Percentiles rank a stretch among this genome's conserved stretches.
Conservation (phyloP, 1,140 invertebrate species). For the Polypedilum vanderplanki region DNA sequence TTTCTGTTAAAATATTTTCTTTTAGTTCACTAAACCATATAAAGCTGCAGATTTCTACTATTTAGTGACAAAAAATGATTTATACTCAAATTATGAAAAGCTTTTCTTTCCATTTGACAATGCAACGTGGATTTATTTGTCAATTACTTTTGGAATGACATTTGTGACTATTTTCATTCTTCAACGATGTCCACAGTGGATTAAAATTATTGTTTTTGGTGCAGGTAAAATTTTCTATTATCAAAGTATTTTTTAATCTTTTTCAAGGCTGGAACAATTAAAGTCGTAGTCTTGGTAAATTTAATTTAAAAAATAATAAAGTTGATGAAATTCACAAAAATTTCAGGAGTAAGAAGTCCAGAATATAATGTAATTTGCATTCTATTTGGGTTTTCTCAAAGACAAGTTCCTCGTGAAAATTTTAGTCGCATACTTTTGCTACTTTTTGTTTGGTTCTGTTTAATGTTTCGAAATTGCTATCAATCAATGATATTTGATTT, state of each 20-base stretch:
- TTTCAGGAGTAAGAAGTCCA: too few relatives aligned
- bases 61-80: background rate
- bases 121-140: background rate
- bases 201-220: background rate
- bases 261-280: too few relatives aligned
- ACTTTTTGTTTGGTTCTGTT: background rate
- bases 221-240: too few relatives aligned
- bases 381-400: too few relatives aligned
- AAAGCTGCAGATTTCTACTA: background rate
- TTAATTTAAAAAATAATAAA: too few relatives aligned
- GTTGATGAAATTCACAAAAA: too few relatives aligned
- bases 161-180: background rate
- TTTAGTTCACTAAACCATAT: too few relatives aligned
- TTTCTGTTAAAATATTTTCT: too few relatives aligned
- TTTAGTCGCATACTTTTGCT: too few relatives aligned
- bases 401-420: background rate
- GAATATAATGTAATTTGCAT: too few relatives aligned
- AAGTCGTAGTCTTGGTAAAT: too few relatives aligned
- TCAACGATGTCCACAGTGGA: background rate
- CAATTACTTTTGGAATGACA: background rate
- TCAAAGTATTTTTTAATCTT: too few relatives aligned
- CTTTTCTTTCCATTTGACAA: background rate
- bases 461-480: background rate
- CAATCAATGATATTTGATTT: background rate
- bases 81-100: background rate